Evolutionary conservation across 2,888 invertebrate genomes (phyloP), one percentile per base, ranked within the genome.

Genomic region (Stenurella melanura): DNA sequence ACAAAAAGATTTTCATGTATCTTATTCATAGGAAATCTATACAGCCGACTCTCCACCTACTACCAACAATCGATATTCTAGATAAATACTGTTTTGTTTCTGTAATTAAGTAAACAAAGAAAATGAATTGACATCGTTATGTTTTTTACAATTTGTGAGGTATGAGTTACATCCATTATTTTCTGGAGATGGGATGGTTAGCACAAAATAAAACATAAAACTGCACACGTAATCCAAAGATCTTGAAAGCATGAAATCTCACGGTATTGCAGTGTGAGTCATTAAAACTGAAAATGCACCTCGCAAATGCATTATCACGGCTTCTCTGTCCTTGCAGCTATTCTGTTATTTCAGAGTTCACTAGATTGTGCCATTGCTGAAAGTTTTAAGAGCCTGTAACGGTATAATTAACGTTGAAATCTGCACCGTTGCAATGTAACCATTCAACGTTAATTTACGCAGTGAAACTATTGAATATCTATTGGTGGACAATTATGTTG

Each of bases 271-370:
- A 54, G 26, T 54, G 50, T 21, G 26, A 66, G 54, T 19, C 67
- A 67, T 67, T 67, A 56, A 67, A 67, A 19, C 54, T 67, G 67
- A 67, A 67, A 66, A 67, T 54, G 67, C 19, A 67, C 56, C 26
- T 67, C 56, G 56, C 54, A 19, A 67, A 67, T 67, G 66, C 66
- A 67, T 42, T 67, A 21, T 50, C 12, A 54, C 67, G 67, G 54
- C 67, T 26, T 54, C 54, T 21, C 19, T 9, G 12, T 67, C 54
- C 67, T 67, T 67, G n/a, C 21, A 26, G 67, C 21, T 56, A 15
- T 67, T 54, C 67, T n/a, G 54, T 19, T 54, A 54, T 67, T 54
- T 56, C 54, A 50, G 21, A 15, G n/a, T 26, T 17, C n/a, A 50
- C 50, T 50, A 50, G 50, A 50, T 19, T 21, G 61, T 34, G n/a